Percentiles rank a stretch among this genome's conserved stretches.
These are phyloP conservation scores for Electrophaes corylata DNA, from an alignment of 2,888 invertebrate genomes.

Conservation along the genomic window DNA sequence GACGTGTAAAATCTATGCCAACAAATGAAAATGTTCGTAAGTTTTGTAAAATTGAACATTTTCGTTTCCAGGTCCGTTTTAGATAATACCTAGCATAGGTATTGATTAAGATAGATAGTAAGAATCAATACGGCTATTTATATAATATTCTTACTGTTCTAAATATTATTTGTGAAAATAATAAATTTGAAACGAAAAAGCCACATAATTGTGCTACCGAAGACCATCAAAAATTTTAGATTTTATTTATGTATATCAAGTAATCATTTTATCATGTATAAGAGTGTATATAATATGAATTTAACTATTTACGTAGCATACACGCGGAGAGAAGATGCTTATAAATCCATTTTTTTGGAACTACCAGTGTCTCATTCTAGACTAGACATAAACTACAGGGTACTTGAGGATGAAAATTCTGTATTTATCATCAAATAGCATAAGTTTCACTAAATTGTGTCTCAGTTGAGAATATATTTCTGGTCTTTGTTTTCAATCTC, in stretches of 20 bases:
- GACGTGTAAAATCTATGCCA: not conserved
- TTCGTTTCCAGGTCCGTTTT: not conserved
- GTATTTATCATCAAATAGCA: not conserved
- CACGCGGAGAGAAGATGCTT: constrained; percentile 16
- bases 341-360: not conserved
- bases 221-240: constrained; percentile 13
- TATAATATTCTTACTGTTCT: not conserved
- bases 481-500: not conserved
- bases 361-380: not conserved
- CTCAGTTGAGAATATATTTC: not conserved
- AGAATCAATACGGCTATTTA: not conserved
- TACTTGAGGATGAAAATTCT: not conserved
- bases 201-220: constrained; percentile 7
- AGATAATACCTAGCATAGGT: not conserved
- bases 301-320: not conserved
- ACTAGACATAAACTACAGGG: not conserved
- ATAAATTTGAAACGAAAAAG: constrained; percentile 1
- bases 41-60: not conserved
- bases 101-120: no score
- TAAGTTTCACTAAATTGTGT: not conserved
- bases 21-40: no score
- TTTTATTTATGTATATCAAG: not conserved
- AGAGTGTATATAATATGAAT: not conserved
- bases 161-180: constrained; percentile 3
- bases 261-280: no score